Base-by-base conservation (phyloP, 2,113 vertebrate genomes). In the Scopus umbretta region DNA sequence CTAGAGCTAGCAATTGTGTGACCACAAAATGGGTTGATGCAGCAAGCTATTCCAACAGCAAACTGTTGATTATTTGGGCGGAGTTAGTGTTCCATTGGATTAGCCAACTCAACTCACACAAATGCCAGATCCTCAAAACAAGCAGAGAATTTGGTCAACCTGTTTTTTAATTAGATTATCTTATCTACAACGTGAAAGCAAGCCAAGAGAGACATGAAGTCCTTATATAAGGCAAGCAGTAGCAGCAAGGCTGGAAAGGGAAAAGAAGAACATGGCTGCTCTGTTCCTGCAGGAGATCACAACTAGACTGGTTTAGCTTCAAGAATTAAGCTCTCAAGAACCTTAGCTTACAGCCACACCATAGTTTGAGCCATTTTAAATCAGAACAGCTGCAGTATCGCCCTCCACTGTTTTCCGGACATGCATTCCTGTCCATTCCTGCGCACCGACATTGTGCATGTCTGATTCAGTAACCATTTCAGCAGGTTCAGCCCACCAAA, bases 241-340 rank as follows among this genome's bases (percentile, higher is more conserved):
- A 79, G 79, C 1, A 79, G 38, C 36, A 88, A 52, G 5, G 17
- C 36, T 66, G 30, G 22, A 89, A 87, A 80, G 15, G 29, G 16
- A 58, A 23, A 75, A 50, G 32, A 72, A 11, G 17, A 75, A 65
- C 7, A 32, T 0, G 0, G 42, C 67, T 70, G 23, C 53, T 80
- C 23, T 32, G 13, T 52, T 68, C 5, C 0, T n/a, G 2, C 71
- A 67, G 23, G 0, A 59, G 6, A 75, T n/a, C 23, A 26, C 8
- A 43, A 43, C 22, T n/a, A 81, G 14, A 45, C 47, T 45, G 4
- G 43, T 22, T 90, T 59, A 34, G 49, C 56, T 70, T 73, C 19
- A 50, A 52, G 26, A 83, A 91, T 45, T 68, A 43, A 76, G 26
- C 21, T 80, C n/a, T 91, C 65, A 76, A 59, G 43, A 89, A 80